Percentiles rank a stretch among this genome's conserved stretches.
Conservation (phyloP, 2,888 invertebrate species). For the Caenorhabditis sp. region DNA sequence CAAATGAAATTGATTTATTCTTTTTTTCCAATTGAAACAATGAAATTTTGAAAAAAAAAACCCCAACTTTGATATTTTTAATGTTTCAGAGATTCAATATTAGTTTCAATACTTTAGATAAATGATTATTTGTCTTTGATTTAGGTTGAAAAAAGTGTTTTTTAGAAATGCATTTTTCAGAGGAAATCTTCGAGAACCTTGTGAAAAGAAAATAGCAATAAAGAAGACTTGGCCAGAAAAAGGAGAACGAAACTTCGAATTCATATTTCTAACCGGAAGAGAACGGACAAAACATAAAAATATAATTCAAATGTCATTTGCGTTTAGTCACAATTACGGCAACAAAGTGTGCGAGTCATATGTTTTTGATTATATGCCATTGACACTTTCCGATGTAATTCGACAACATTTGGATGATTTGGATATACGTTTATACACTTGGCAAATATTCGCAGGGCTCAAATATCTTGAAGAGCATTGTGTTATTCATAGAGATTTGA, state of each 20-base stretch:
- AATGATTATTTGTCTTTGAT: too few species aligned
- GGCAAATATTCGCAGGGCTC: constrained; percentile 62
- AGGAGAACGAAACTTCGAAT: constrained; percentile 40
- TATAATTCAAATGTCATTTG: constrained; percentile 54
- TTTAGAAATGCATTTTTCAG: too few species aligned
- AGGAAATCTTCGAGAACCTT: constrained; percentile 38
- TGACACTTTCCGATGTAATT: constrained; percentile 31
- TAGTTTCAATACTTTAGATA: too few species aligned
- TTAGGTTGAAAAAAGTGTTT: too few species aligned
- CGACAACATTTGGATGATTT: constrained; percentile 25
- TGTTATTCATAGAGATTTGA: constrained; percentile 37
- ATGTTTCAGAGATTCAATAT: too few species aligned
- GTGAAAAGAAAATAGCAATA: constrained; percentile 52
- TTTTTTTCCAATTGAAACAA: too few species aligned
- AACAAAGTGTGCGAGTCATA: constrained; percentile 48
- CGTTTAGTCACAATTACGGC: constrained; percentile 45
- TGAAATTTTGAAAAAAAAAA: too few species aligned
- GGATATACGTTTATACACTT: constrained; percentile 60
- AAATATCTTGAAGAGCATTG: constrained; percentile 46
- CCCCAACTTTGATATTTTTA: too few species aligned
- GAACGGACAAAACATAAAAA: constrained; percentile 49
- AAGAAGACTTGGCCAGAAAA: constrained; percentile 61
- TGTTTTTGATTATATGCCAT: constrained; percentile 55
- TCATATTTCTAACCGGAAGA: constrained; percentile 46
- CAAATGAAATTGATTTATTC: too few species aligned